A percentile compares a stretch with the other conserved stretches of the same genome.
Conservation (phyloP, 2,888 invertebrate genomes). For the Tenthredo amoena region DNA sequence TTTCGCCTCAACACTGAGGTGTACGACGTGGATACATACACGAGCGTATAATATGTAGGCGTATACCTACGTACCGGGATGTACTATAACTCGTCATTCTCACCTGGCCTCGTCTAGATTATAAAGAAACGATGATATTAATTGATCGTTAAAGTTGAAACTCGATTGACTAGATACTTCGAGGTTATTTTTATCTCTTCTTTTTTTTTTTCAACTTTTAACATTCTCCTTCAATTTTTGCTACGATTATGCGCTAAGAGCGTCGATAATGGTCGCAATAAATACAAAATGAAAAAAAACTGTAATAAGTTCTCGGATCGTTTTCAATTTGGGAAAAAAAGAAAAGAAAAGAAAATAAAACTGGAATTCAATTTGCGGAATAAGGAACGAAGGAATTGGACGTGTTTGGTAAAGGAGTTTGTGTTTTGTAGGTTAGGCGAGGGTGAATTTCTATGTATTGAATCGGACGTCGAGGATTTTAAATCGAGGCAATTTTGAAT, state of each 20-base stretch:
- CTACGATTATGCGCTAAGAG: no score
- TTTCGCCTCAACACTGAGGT: slow-evolving; percentile 1
- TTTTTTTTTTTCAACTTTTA: no score
- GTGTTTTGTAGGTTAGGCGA: not conserved
- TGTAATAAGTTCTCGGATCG: no score
- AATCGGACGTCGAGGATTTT: not conserved
- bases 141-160: slow-evolving; percentile 18
- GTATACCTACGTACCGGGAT: not conserved
- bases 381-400: not conserved
- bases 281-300: no score
- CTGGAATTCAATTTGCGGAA: not conserved
- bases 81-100: slow-evolving; percentile 31
- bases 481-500: not conserved
- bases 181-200: not conserved
- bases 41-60: not conserved
- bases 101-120: slow-evolving; percentile 8
- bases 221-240: no score
- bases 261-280: no score
- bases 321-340: no score
- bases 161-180: slow-evolving; percentile 2
- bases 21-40: not conserved
- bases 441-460: not conserved
- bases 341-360: no score
- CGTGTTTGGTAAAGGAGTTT: not conserved
- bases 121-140: not conserved